These are phyloP conservation scores for Pristionchus entomophagus DNA, from an alignment of 2,888 invertebrate species.

Conservation along the genomic window DNA sequence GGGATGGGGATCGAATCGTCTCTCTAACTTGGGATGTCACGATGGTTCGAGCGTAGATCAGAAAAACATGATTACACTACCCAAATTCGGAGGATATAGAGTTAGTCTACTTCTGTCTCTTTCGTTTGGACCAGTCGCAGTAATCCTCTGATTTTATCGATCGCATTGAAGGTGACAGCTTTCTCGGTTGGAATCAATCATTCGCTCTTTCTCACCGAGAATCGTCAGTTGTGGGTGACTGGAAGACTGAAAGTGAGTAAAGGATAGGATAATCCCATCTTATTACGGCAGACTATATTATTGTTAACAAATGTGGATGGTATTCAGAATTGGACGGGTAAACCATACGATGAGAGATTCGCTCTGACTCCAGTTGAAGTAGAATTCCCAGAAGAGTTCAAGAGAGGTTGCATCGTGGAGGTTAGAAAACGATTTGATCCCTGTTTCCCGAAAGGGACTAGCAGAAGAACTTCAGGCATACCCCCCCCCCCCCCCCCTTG, in stretches of 20 bases:
- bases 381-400: neutral
- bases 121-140: too few relatives aligned
- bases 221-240: neutral
- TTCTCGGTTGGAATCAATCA: constrained; percentile 23
- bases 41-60: constrained; percentile 21
- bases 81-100: neutral
- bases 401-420: neutral
- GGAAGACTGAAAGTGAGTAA: neutral
- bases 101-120: neutral
- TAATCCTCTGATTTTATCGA: neutral
- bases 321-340: constrained; percentile 30
- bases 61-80: constrained; percentile 5
- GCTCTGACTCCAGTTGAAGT: neutral
- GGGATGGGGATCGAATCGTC: constrained; percentile 31
- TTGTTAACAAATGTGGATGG: neutral
- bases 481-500: too few relatives aligned
- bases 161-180: neutral
- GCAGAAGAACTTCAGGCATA: too few relatives aligned
- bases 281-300: neutral
- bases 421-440: neutral
- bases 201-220: neutral
- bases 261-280: too few relatives aligned
- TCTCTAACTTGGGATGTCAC: constrained; percentile 3
- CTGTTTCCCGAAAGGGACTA: too few relatives aligned
- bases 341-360: neutral